A percentile compares a stretch with the other conserved stretches of the same genome.
Conservation (phyloP, 2,888 invertebrate species). For the Agriopis marginaria region DNA sequence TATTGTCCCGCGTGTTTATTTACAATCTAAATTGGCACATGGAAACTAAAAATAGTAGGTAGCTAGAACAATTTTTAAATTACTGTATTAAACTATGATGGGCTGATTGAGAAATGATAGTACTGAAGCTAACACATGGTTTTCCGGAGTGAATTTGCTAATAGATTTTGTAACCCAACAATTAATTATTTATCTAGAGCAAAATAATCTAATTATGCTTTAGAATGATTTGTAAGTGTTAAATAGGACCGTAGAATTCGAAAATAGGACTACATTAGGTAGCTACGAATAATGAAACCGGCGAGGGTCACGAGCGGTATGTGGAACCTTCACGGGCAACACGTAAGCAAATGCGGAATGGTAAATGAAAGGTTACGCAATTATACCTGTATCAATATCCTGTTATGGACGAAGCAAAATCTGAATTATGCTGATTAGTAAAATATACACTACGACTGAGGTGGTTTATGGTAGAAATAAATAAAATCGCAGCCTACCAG, state of each 20-base stretch:
- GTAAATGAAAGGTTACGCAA: constrained; percentile 85
- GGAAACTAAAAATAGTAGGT: constrained; percentile 51
- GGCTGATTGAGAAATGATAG: constrained; percentile 24
- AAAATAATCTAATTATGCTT: constrained; percentile 4
- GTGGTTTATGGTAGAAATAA: constrained; percentile 23
- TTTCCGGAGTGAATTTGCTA: constrained; percentile 10
- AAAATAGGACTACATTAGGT: constrained; percentile 33
- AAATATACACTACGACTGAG: constrained; percentile 6
- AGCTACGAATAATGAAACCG: constrained; percentile 48
- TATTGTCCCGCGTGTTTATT: constrained; percentile 64
- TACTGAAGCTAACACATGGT: constrained; percentile 24
- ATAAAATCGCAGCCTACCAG: constrained; percentile 43
- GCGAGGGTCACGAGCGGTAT: constrained; percentile 80
- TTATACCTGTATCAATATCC: constrained; percentile 68
- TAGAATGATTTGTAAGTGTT: background rate
- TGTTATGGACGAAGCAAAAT: constrained; percentile 34
- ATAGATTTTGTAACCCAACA: constrained; percentile 14
- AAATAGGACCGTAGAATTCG: constrained; percentile 1
- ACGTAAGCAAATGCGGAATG: constrained; percentile 84
- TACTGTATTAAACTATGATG: constrained; percentile 31
- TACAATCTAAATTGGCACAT: constrained; percentile 51
- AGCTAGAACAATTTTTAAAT: constrained; percentile 39
- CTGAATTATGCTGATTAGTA: constrained; percentile 12
- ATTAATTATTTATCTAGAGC: background rate
- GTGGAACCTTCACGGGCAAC: constrained; percentile 81